Conservation (phyloP, 2,888 invertebrate genomes). For the Taphrorychus bicolor region DNA sequence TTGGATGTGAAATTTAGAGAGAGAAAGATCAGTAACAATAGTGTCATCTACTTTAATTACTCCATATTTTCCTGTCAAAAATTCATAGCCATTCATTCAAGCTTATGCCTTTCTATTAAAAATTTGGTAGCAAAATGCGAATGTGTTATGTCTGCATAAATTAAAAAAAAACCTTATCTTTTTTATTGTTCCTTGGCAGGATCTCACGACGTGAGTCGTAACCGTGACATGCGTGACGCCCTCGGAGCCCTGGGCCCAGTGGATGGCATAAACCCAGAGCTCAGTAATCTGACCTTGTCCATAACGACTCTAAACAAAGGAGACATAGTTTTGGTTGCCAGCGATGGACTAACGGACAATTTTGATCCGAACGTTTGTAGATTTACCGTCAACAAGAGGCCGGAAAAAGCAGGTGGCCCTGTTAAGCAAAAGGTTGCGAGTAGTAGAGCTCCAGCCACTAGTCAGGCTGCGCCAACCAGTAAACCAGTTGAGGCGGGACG, state of each 20-base stretch:
- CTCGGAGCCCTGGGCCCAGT: conserved; percentile 88
- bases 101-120: no score
- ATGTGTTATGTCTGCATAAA: no score
- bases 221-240: conserved; percentile 89
- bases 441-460: no score
- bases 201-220: conserved; percentile 82
- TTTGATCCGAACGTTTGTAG: conserved; percentile 92
- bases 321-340: conserved; percentile 86
- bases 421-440: background rate
- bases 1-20: no score
- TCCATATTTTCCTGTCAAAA: no score
- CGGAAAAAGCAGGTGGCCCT: background rate
- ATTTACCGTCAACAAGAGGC: conserved; percentile 66
- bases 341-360: conserved; percentile 91
- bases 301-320: conserved; percentile 80
- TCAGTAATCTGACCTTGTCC: conserved; percentile 85
- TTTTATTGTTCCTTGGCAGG: no score
- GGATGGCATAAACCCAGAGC: conserved; percentile 82
- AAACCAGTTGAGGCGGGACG: background rate
- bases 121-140: no score
- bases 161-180: no score
- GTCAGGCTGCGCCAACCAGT: no score
- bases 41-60: no score
- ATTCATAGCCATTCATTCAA: no score
- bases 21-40: no score